phyloP scores from a whole-genome alignment of 2,888 invertebrate genomes.

The Lepidochrysops patricia region DNA sequence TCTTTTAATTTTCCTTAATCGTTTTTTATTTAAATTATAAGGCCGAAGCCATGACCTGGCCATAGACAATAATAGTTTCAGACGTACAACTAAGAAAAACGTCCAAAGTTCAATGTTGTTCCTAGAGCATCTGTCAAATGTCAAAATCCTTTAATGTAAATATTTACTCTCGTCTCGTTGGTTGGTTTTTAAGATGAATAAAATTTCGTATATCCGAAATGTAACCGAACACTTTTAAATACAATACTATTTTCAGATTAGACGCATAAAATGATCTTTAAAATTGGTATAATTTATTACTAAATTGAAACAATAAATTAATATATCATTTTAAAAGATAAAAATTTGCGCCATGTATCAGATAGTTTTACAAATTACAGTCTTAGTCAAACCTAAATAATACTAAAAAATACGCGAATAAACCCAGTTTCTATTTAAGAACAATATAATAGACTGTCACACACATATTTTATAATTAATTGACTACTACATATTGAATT shows the following conservation, averaged over 20 bases:
- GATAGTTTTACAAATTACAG: not conserved
- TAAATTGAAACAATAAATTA: no score
- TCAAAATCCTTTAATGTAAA: not conserved
- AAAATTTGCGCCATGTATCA: not conserved
- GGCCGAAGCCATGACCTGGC: no score
- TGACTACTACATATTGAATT: not conserved
- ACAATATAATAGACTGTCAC: not conserved
- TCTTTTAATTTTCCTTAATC: no score
- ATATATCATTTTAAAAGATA: not conserved
- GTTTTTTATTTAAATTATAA: no score
- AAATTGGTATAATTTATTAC: not conserved
- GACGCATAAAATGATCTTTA: not conserved
- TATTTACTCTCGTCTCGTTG: not conserved
- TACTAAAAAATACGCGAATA: not conserved
- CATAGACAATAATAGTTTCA: no score
- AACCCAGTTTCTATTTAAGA: not conserved
- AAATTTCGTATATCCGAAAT: not conserved
- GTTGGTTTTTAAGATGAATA: not conserved
- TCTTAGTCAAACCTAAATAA: not conserved
- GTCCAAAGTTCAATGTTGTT: no score
- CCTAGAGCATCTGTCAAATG: not conserved
- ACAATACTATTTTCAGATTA: conserved; percentile 1
- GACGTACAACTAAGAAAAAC: no score
- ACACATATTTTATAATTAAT: not conserved
- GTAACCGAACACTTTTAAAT: not conserved